Percentiles rank a stretch among this genome's conserved stretches.
Evolutionary conservation across 2,797 vertebrate genomes (phyloP).

Genomic region (Crenichthys baileyi): DNA sequence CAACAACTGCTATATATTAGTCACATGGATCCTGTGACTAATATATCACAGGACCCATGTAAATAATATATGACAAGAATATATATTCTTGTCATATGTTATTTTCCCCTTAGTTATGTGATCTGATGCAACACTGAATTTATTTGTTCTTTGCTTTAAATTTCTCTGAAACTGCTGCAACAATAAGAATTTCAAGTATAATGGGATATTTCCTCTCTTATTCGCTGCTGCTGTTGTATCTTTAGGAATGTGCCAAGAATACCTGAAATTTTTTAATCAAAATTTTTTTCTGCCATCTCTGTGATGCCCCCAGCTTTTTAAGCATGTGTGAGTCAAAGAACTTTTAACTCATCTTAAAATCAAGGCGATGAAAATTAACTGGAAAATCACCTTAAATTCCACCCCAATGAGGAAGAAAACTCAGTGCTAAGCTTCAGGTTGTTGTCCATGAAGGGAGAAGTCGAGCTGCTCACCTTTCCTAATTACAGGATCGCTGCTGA

Average conservation of each 20-base stretch:
- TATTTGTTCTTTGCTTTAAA: conserved; percentile 26
- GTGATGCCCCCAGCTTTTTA: conserved; percentile 9
- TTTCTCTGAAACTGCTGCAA: neutral
- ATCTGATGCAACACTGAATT: conserved; percentile 49
- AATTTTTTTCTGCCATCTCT: conserved; percentile 18
- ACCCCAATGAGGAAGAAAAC: conserved; percentile 37
- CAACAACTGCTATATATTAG: conserved; percentile 9
- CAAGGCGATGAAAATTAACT: conserved; percentile 10
- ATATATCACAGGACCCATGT: no score
- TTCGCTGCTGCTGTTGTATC: conserved; percentile 13
- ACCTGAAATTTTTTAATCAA: neutral
- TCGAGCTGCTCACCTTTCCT: conserved; percentile 60
- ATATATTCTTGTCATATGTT: conserved; percentile 19
- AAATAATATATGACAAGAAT: neutral
- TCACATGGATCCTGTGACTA: no score
- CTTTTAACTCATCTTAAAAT: conserved; percentile 18
- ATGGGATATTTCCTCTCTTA: neutral
- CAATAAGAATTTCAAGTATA: conserved; percentile 11
- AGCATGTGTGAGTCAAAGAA: conserved; percentile 21
- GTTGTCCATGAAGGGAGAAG: conserved; percentile 34
- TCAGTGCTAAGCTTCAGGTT: conserved; percentile 42
- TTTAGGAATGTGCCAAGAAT: conserved; percentile 5
- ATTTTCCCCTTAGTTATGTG: conserved; percentile 28
- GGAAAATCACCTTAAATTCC: conserved; percentile 31
- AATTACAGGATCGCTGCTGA: conserved; percentile 80